These are phyloP conservation scores for Allophyes oxyacanthae DNA, from an alignment of 2,888 invertebrate species.

Conservation along the genomic window DNA sequence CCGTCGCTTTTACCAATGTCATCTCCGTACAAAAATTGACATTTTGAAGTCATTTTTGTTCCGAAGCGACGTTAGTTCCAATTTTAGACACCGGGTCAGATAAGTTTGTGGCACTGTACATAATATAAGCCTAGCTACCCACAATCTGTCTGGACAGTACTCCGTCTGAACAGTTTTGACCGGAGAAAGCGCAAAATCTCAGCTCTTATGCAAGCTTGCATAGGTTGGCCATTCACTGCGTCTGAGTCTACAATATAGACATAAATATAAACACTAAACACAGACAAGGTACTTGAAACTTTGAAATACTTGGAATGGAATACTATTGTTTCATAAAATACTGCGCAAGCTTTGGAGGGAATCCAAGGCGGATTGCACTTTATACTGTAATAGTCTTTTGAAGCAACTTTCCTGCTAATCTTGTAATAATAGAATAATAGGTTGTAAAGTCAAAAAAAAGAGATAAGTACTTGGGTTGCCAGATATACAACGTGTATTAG, in stretches of 20 bases:
- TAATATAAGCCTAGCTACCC: background rate
- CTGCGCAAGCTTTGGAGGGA: constrained; percentile 1
- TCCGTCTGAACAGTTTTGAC: constrained; percentile 1
- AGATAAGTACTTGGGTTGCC: too few relatives aligned
- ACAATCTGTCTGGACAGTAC: background rate
- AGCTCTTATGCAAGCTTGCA: constrained; percentile 31
- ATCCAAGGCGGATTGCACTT: background rate
- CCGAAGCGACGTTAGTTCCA: too few relatives aligned
- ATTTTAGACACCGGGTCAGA: too few relatives aligned
- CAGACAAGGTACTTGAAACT: constrained; percentile 6
- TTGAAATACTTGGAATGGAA: constrained; percentile 14
- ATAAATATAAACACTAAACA: constrained; percentile 2
- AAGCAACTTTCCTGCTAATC: too few relatives aligned
- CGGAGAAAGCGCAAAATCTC: constrained; percentile 29
- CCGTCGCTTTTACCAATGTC: too few relatives aligned
- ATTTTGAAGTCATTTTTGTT: too few relatives aligned
- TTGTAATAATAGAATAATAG: too few relatives aligned
- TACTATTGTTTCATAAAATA: background rate
- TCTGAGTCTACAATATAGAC: constrained; percentile 8
- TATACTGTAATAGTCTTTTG: too few relatives aligned
- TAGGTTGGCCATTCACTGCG: constrained; percentile 34
- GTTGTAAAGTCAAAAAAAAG: too few relatives aligned
- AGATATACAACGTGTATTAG: too few relatives aligned
- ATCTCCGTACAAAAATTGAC: too few relatives aligned
- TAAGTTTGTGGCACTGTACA: too few relatives aligned